Conservation (phyloP, 2,888 invertebrate species). For the Oxystoma pomonae region DNA sequence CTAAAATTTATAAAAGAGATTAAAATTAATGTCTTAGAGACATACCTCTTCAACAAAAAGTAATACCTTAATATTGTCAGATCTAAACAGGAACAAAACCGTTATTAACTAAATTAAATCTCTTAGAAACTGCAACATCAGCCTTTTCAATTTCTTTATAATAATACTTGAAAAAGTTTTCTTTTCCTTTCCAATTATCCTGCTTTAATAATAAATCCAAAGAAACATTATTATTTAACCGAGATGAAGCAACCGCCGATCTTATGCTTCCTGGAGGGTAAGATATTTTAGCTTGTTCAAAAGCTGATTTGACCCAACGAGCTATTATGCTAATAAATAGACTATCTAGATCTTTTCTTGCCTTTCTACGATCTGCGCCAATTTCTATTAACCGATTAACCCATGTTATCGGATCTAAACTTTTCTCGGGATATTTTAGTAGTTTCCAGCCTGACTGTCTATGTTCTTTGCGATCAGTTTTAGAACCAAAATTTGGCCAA, state of each 20-base stretch:
- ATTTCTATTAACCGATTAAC: not conserved
- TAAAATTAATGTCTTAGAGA: too few relatives aligned
- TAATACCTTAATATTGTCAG: too few relatives aligned
- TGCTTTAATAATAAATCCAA: too few relatives aligned
- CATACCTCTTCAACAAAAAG: too few relatives aligned
- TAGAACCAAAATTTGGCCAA: constrained; percentile 14
- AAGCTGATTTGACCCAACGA: constrained; percentile 20
- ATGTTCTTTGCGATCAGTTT: not conserved
- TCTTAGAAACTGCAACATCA: too few relatives aligned
- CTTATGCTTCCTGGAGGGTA: constrained; percentile 21
- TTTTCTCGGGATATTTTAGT: not conserved
- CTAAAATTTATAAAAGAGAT: too few relatives aligned
- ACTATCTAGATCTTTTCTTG: not conserved
- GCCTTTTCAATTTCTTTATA: too few relatives aligned
- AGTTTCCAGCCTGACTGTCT: not conserved
- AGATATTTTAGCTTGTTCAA: constrained; percentile 12
- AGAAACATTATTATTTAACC: constrained; percentile 13
- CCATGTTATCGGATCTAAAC: not conserved
- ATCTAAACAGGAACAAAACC: too few relatives aligned
- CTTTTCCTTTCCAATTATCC: too few relatives aligned
- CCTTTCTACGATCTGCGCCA: not conserved
- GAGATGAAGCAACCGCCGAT: constrained; percentile 18
- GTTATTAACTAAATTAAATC: too few relatives aligned
- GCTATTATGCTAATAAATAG: constrained; percentile 12
- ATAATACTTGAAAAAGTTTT: too few relatives aligned